Percentiles rank a stretch among this genome's conserved stretches.
phyloP scores from a whole-genome alignment of 2,797 vertebrate species.

The Hypotaenidia okinawae region DNA sequence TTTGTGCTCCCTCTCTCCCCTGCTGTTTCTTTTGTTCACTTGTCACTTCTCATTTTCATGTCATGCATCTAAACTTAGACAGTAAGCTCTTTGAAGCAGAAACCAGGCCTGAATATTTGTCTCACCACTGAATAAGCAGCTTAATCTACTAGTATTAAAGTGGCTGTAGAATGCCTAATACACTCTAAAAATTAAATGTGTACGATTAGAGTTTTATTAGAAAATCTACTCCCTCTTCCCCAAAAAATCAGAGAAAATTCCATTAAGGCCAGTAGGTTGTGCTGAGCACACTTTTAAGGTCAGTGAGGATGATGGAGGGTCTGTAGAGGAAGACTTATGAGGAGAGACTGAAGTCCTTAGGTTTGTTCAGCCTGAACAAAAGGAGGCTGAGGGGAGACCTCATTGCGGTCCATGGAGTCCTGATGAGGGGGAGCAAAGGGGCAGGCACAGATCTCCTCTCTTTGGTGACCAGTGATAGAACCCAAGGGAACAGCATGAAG shows the following conservation, averaged over 20 bases:
- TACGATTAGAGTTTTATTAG: neutral
- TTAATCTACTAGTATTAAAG: neutral
- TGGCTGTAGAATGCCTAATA: neutral
- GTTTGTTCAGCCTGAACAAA: too few relatives aligned
- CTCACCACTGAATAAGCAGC: neutral
- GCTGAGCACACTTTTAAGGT: neutral
- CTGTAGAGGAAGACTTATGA: too few relatives aligned
- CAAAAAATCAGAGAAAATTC: neutral
- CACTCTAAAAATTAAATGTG: neutral
- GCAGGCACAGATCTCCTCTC: too few relatives aligned
- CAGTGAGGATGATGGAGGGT: too few relatives aligned
- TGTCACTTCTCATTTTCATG: conserved; percentile 37
- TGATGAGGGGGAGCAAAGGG: too few relatives aligned
- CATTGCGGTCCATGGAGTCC: too few relatives aligned
- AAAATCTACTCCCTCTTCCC: neutral
- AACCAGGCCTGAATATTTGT: neutral
- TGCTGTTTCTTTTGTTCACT: conserved; percentile 34
- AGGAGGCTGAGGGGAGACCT: too few relatives aligned
- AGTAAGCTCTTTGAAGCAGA: neutral
- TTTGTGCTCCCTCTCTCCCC: neutral
- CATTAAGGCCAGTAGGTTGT: too few relatives aligned
- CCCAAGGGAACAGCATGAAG: too few relatives aligned
- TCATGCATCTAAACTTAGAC: neutral
- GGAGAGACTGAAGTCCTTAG: too few relatives aligned
- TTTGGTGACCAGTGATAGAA: too few relatives aligned